These are phyloP conservation scores for Craniophora ligustri DNA, from an alignment of 2,888 invertebrate species.

Conservation along the genomic window DNA sequence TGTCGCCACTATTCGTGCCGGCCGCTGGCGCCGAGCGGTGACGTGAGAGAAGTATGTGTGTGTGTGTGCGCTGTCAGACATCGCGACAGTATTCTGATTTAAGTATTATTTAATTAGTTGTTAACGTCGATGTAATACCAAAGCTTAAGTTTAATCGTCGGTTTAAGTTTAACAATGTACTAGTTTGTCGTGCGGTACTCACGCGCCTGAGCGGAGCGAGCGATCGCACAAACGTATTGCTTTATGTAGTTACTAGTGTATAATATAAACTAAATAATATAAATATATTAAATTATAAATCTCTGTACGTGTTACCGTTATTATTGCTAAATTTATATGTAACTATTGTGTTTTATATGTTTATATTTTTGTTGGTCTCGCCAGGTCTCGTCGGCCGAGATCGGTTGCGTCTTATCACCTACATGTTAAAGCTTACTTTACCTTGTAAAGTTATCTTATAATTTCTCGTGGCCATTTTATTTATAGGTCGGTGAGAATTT, in stretches of 20 bases:
- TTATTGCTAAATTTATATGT: constrained; percentile 49
- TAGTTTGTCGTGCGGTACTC: constrained; percentile 35
- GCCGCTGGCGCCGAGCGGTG: neutral
- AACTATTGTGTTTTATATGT: constrained; percentile 57
- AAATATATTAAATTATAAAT: constrained; percentile 66
- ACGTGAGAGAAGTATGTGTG: constrained; percentile 19
- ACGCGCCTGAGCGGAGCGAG: constrained; percentile 51
- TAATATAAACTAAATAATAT: constrained; percentile 62
- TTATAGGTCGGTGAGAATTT: constrained; percentile 32
- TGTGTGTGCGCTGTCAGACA: constrained; percentile 30
- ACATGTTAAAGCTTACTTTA: constrained; percentile 50
- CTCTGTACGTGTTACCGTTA: constrained; percentile 74
- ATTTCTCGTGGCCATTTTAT: constrained; percentile 55
- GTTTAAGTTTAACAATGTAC: constrained; percentile 57
- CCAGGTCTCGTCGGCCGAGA: constrained; percentile 42
- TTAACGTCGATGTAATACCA: constrained; percentile 67
- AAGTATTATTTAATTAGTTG: constrained; percentile 67
- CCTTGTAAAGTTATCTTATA: constrained; percentile 31
- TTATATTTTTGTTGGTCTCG: constrained; percentile 32
- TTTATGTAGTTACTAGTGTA: constrained; percentile 84
- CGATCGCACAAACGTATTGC: constrained; percentile 79
- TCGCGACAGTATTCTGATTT: constrained; percentile 58
- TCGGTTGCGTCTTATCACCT: constrained; percentile 43
- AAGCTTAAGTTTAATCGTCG: too few relatives aligned
- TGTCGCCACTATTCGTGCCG: too few relatives aligned